Evolutionary conservation across 2,113 vertebrate genomes (phyloP), one percentile per base, ranked within the genome.

Genomic region (Neolamprologus hecqui): DNA sequence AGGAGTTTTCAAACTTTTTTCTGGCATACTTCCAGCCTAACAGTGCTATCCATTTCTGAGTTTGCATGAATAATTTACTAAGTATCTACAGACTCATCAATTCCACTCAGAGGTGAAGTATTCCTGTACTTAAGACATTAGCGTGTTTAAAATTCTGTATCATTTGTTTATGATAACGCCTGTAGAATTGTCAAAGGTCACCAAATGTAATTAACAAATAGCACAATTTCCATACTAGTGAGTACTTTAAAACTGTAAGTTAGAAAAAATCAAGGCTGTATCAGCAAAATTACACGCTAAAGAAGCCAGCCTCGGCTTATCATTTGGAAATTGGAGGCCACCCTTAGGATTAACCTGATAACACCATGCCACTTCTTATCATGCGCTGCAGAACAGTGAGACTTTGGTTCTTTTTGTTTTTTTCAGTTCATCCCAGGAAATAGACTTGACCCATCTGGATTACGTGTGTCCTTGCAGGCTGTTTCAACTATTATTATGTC

Each of bases 351-450:
- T 53, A 85, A 84, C 82, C n/a, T 33, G 45, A 82, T 40, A 51
- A 79, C 47, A 45, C 6, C 42, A 28, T 49, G n/a, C 58, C 21
- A n/a, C 53, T 57, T 79, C 49, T 87, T 87, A 88, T 92, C 84
- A 85, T 84, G 73, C 9, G 33, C 83, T 90, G 37, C 79, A 90
- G 80, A 77, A 75, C 86, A 88, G 35, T 42, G 23, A 79, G 60
- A 37, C 47, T 79, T 68, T 84, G 65, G 58, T 47, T 81, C 80
- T 68, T 86, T 70, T 70, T 45, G n/a, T 2, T 75, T 11, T 89
- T 92, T 93, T 90, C 79, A 90, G 82, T 51, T 51, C 17, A 51
- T 3, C 45, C 26, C 0, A 73, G 81, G 35, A 58, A 92, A 95
- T 91, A 93, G 87, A 93, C 79, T 45, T 31, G 47, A 84, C 60